Evolutionary conservation across 1,140 invertebrate genomes (phyloP).

Genomic region (Trichonephila clavipes): DNA sequence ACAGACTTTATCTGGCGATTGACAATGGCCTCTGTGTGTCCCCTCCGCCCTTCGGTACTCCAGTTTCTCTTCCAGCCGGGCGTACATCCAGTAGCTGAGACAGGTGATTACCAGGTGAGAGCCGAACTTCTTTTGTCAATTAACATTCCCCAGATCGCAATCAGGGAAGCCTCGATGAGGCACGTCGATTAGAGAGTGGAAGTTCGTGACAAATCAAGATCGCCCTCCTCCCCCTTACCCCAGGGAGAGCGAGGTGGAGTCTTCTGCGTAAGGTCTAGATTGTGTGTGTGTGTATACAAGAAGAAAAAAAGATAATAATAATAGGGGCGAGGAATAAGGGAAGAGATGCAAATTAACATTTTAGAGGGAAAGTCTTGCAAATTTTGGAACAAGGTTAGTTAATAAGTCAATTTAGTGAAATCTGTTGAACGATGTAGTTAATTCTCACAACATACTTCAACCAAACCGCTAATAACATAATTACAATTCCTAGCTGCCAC

Average conservation of each 20-base stretch:
- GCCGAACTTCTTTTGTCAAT: constrained; percentile 67
- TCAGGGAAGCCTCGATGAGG: constrained; percentile 30
- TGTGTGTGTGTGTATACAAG: no score
- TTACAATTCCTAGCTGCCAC: no score
- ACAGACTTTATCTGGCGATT: neutral
- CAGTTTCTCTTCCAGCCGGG: constrained; percentile 15
- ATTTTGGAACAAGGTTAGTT: no score
- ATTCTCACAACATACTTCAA: no score
- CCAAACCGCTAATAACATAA: no score
- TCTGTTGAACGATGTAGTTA: no score
- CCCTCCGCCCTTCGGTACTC: neutral
- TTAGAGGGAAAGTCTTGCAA: no score
- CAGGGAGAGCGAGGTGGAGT: constrained; percentile 16
- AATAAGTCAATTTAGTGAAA: no score
- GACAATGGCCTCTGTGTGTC: neutral
- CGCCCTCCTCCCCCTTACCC: neutral
- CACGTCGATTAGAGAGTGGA: constrained; percentile 69
- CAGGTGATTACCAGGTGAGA: constrained; percentile 73
- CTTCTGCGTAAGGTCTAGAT: neutral
- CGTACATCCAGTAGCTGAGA: constrained; percentile 69
- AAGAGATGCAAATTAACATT: constrained; percentile 61
- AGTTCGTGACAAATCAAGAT: constrained; percentile 72
- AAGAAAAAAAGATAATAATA: constrained; percentile 1
- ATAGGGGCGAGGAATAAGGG: neutral
- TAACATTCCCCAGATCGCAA: constrained; percentile 71